Conservation (phyloP, 1,140 invertebrate genomes). For the Drosophila pectinifera region DNA sequence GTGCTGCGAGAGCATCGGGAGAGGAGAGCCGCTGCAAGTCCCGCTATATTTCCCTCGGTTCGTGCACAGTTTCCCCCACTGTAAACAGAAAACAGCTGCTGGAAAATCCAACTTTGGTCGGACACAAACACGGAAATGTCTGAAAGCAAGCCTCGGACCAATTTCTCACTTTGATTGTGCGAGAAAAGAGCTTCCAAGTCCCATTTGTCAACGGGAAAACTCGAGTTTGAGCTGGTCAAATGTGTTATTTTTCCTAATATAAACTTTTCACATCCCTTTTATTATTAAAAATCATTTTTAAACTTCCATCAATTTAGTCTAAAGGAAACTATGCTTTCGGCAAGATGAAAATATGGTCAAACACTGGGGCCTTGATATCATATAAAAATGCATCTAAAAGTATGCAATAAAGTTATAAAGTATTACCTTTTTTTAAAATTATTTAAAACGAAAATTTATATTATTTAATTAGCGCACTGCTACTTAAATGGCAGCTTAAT, state of each 20-base stretch:
- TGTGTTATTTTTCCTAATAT: not conserved
- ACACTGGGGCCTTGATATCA: too few species aligned
- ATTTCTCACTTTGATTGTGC: slow-evolving; percentile 9
- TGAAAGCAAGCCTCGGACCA: not conserved
- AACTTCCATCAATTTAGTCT: too few species aligned
- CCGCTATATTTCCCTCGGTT: slow-evolving; percentile 13
- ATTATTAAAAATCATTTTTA: too few species aligned
- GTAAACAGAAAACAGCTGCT: slow-evolving; percentile 78
- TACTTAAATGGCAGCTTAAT: too few species aligned
- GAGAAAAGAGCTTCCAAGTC: not conserved
- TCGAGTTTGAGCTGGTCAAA: not conserved
- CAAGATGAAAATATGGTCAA: too few species aligned
- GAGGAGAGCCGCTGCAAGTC: not conserved
- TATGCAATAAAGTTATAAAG: too few species aligned
- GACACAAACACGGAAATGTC: slow-evolving; percentile 10
- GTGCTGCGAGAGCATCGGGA: not conserved
- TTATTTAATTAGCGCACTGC: too few species aligned
- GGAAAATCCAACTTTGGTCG: slow-evolving; percentile 16
- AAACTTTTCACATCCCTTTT: not conserved
- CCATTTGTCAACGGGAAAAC: slow-evolving; percentile 5
- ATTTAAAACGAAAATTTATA: too few species aligned
- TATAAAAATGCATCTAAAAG: too few species aligned
- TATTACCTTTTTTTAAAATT: too few species aligned
- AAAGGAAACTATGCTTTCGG: too few species aligned
- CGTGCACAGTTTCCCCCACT: slow-evolving; percentile 21